Evolutionary conservation across 2,888 invertebrate genomes (phyloP).

Genomic region (Chrysolina americana): DNA sequence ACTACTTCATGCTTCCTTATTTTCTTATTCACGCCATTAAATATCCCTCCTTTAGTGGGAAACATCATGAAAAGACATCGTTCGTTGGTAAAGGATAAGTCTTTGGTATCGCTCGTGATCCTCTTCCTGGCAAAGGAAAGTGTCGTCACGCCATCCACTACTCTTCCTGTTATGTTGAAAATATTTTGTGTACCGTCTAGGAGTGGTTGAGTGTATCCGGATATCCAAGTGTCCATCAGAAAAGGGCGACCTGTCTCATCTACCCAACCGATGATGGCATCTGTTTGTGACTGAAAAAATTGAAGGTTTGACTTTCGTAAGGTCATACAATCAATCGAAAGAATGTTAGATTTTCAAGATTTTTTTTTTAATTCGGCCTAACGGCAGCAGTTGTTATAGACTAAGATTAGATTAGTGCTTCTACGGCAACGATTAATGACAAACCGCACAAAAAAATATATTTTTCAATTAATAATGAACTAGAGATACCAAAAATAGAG

Average conservation of each 20-base stretch:
- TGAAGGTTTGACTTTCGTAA: not conserved
- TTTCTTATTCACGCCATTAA: constrained; percentile 87
- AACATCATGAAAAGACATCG: constrained; percentile 91
- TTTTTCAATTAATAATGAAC: too few species aligned
- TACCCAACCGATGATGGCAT: constrained; percentile 91
- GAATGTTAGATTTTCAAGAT: too few species aligned
- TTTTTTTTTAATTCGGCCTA: too few species aligned
- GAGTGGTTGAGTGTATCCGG: constrained; percentile 83
- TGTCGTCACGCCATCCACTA: constrained; percentile 83
- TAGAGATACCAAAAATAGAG: too few species aligned
- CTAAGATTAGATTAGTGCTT: too few species aligned
- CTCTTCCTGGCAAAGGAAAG: constrained; percentile 86
- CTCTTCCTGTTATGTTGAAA: constrained; percentile 77
- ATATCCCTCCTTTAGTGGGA: constrained; percentile 86
- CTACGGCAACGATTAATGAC: too few species aligned
- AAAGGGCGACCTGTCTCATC: constrained; percentile 85
- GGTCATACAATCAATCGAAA: too few species aligned
- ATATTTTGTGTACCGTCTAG: constrained; percentile 84
- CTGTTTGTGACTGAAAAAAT: constrained; percentile 82
- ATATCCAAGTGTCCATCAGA: constrained; percentile 91
- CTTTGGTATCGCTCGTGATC: constrained; percentile 80
- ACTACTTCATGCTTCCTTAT: constrained; percentile 84
- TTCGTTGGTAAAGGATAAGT: constrained; percentile 86
- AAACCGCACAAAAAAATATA: too few species aligned
- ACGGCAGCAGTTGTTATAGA: too few species aligned